A percentile compares a stretch with the other conserved stretches of the same genome.
Conservation (phyloP, 2,113 vertebrate species). For the Myxocyprinus asiaticus region DNA sequence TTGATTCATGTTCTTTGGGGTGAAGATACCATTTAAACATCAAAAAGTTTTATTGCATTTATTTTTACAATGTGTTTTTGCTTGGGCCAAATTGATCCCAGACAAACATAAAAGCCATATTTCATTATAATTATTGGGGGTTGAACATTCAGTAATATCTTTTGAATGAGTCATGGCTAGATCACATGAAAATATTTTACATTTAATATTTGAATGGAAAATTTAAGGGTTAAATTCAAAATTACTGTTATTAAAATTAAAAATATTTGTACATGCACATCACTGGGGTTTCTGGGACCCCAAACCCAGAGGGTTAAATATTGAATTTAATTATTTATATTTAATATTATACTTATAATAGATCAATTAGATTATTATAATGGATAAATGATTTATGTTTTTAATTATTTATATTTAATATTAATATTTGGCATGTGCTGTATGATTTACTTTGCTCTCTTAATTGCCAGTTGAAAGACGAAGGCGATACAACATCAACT, state of each 20-base stretch:
- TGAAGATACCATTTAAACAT: no score
- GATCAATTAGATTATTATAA: neutral
- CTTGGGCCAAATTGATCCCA: no score
- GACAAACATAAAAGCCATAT: no score
- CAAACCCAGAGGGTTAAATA: neutral
- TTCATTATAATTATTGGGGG: neutral
- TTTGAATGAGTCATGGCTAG: neutral
- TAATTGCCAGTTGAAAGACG: slow-evolving; percentile 90
- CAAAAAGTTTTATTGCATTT: no score
- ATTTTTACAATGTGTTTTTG: no score
- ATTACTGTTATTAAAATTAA: no score
- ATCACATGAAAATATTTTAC: neutral
- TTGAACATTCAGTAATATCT: neutral
- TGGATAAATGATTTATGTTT: neutral
- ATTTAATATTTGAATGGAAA: neutral
- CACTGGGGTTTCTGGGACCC: neutral
- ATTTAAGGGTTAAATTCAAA: neutral
- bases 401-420: neutral
- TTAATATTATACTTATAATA: neutral
- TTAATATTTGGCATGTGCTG: neutral
- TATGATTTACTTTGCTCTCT: neutral
- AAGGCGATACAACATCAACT: slow-evolving; percentile 98
- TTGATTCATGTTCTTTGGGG: no score
- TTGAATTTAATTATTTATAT: neutral
- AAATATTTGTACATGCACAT: neutral